Evolutionary conservation across 2,113 vertebrate species (phyloP).

Genomic region (Climacteris rufus): DNA sequence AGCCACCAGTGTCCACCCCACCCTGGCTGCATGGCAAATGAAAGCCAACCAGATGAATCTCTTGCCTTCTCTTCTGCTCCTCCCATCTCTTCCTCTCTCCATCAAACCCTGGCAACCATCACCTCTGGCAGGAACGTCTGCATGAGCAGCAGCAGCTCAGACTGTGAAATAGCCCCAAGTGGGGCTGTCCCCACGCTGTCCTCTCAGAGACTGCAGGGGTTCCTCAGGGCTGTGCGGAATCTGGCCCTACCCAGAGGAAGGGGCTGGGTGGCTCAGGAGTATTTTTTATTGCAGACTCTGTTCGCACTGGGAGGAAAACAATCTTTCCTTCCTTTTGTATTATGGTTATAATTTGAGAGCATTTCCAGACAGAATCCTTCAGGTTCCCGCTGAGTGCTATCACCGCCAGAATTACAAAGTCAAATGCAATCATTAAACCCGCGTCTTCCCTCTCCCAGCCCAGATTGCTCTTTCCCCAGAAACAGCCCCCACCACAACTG

Average conservation of each 20-base stretch:
- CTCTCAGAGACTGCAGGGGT: rapidly evolving
- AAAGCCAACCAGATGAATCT: neutral
- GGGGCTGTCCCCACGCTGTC: neutral
- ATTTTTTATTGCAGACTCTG: neutral
- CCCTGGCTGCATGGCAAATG: rapidly evolving
- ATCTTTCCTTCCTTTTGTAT: slow-evolving; percentile 48
- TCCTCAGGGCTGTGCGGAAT: neutral
- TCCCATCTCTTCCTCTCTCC: neutral
- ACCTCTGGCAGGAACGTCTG: neutral
- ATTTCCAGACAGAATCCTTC: slow-evolving; percentile 56
- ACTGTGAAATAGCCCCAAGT: neutral
- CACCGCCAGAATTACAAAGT: slow-evolving; percentile 61
- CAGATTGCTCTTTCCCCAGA: slow-evolving; percentile 1
- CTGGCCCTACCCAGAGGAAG: rapidly evolving
- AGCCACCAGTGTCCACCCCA: rapidly evolving
- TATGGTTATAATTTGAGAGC: slow-evolving; percentile 46
- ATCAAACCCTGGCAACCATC: neutral
- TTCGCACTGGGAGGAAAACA: slow-evolving; percentile 35
- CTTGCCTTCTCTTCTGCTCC: neutral
- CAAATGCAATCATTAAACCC: slow-evolving; percentile 68
- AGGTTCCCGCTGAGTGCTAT: slow-evolving; percentile 39
- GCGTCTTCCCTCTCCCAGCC: neutral
- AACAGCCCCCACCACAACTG: neutral
- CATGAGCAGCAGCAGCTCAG: neutral
- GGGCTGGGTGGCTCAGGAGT: neutral